Evolutionary conservation across 2,888 invertebrate species (phyloP), one percentile per base, ranked within the genome.

Genomic region (Brassicogethes aeneus): DNA sequence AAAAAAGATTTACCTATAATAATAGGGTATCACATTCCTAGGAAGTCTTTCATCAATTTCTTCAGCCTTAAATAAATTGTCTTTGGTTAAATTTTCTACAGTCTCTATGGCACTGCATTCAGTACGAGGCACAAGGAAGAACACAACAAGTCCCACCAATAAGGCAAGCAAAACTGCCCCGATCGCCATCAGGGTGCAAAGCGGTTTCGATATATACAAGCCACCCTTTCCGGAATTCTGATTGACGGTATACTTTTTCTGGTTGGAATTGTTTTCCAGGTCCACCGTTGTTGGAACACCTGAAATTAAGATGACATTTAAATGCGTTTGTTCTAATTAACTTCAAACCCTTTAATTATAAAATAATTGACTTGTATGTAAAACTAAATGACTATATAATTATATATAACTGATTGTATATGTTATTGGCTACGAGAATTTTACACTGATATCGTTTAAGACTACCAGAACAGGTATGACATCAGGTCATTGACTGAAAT

Each of bases 181-280:
- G 42, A 66, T 54, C 3, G 60, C 62, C 58, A 69, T 60, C 15
- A 68, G 52, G 41, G 52, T 54, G 40, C 66, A 62, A n/a, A 61
- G 51, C 3, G 64, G 50, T 51, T 58, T 65, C 2, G 68, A 60
- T 50, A 68, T 60, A 5, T 62, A 48, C 30, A 65, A 48, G 36
- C 60, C 62, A 32, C 51, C 54, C 17, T 47, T 50, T 30, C 42
- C 43, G n/a, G 43, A 37, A 16, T 10, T 12, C 37, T 55, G 45
- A 48, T 68, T 68, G 2, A 68, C 58, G 1, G 66, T 67, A 48
- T 68, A 68, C 42, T 67, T 67, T 40, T 63, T 67, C 40, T 62
- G 63, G 49, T 62, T 60, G 42, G 55, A 54, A 53, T 64, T 65
- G 52, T 64, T 66, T 49, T 66, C 66, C 33, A 65, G 49, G 37